A percentile compares a stretch with the other conserved stretches of the same genome.
phyloP scores from a whole-genome alignment of 2,113 vertebrate genomes.

The Geothlypis trichas region DNA sequence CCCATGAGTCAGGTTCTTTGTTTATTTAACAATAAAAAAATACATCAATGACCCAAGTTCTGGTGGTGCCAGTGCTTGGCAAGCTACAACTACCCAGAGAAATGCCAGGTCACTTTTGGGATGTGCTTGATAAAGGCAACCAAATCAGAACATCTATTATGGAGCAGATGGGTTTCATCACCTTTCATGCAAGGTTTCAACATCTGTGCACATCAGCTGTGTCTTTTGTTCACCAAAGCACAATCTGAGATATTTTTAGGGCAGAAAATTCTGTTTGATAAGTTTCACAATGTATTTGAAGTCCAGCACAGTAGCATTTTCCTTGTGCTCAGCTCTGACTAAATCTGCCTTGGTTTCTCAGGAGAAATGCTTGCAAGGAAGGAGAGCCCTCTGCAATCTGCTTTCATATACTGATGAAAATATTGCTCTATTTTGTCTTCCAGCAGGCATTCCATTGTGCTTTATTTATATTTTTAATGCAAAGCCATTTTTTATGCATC shows the following conservation, averaged over 20 bases:
- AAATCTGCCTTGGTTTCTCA: background rate
- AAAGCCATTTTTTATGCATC: conserved; percentile 6
- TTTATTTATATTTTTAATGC: conserved; percentile 47
- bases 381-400: background rate
- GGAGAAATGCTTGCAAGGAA: background rate
- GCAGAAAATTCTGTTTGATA: background rate
- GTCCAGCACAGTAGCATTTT: background rate
- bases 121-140: background rate
- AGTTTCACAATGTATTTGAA: background rate
- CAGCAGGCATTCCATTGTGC: background rate
- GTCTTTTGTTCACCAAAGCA: background rate
- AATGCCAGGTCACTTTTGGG: background rate
- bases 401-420: conserved; percentile 12
- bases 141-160: background rate
- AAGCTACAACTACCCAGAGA: background rate
- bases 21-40: background rate
- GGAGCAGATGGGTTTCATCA: background rate
- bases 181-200: background rate
- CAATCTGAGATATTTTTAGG: background rate
- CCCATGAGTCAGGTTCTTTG: background rate
- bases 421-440: background rate
- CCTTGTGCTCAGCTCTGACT: background rate
- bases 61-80: too few relatives aligned
- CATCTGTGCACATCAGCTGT: background rate
- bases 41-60: rapidly evolving